A percentile compares a stretch with the other conserved stretches of the same genome.
phyloP scores from a whole-genome alignment of 2,113 vertebrate genomes.

The Mustela lutreola region DNA sequence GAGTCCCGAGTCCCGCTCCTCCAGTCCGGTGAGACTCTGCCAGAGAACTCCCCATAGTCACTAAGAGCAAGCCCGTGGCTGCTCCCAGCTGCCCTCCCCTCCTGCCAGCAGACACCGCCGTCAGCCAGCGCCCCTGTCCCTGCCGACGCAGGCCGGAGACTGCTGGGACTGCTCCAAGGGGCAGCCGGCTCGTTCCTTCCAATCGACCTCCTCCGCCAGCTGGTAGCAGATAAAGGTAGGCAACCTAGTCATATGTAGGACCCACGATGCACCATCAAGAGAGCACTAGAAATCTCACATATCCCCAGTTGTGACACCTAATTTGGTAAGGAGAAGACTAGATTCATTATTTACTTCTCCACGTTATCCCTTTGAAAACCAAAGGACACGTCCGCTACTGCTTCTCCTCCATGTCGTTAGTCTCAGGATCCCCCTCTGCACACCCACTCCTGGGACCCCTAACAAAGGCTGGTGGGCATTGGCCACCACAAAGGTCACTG shows the following conservation, averaged over 20 bases:
- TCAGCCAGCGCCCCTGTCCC: accelerated
- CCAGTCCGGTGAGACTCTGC: accelerated
- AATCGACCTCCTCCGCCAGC: no score
- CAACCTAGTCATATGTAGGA: neutral
- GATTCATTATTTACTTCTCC: neutral
- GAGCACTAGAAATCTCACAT: accelerated
- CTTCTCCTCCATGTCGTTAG: neutral
- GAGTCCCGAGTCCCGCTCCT: accelerated
- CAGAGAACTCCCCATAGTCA: accelerated
- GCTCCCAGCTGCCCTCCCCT: accelerated
- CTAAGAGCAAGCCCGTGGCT: accelerated
- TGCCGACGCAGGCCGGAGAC: neutral
- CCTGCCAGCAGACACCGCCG: accelerated
- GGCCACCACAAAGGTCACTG: accelerated
- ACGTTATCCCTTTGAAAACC: neutral
- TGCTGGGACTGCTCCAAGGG: neutral
- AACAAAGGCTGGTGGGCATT: neutral
- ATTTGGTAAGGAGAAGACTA: neutral
- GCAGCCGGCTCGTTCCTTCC: accelerated
- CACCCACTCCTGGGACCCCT: neutral
- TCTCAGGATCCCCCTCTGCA: neutral
- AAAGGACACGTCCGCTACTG: accelerated
- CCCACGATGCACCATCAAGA: accelerated
- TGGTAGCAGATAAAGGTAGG: accelerated
- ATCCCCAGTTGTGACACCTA: neutral